Evolutionary conservation across 2,888 invertebrate species (phyloP), one percentile per base, ranked within the genome.

Genomic region (Nymphalis polychloros): DNA sequence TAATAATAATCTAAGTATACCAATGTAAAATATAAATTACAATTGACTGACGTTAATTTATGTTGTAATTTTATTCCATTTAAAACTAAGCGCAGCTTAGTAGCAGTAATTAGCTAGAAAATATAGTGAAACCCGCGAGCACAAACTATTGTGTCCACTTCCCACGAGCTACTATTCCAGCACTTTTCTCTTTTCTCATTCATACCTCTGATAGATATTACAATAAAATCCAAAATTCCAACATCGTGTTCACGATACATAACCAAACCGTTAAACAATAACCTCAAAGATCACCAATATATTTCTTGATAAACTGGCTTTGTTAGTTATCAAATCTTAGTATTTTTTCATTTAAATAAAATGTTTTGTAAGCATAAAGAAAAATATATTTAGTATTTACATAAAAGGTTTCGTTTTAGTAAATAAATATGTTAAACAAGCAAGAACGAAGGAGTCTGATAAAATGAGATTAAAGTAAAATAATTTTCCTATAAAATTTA

Each of bases 181-280:
- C 41, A 87, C 89, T 88, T 92, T 91, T 92, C 92, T 92, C 90
- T 92, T 91, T 91, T 91, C 90, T 86, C 90, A 89, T 90, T 80
- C 31, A 47, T 53, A 59, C 52, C 23, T 19, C 47, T 8, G 19
- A 17, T 23, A 35, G 49, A 27, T 59, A 67, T 63, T 67, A 49
- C 31, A 59, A 67, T 63, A 59, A 67, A 67, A 59, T 8, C 19
- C 53, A 23, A 46, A 52, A n/a, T 53, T 41, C 41, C 41, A 41
- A 41, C 10, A 13, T 41, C 13, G 47, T 53, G 27, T 6, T 31
- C 27, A 31, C 27, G 6, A 31, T 31, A 55, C 27, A 16, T 46
- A 31, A 48, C 47, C 53, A 19, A 46, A 19, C 19, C 3, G 31
- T 13, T 49, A 49, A n/a, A 49, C 17, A n/a, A n/a, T n/a, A 7